These are phyloP conservation scores for Dynastes hyllus DNA, from an alignment of 2,888 invertebrate genomes.

Conservation along the genomic window DNA sequence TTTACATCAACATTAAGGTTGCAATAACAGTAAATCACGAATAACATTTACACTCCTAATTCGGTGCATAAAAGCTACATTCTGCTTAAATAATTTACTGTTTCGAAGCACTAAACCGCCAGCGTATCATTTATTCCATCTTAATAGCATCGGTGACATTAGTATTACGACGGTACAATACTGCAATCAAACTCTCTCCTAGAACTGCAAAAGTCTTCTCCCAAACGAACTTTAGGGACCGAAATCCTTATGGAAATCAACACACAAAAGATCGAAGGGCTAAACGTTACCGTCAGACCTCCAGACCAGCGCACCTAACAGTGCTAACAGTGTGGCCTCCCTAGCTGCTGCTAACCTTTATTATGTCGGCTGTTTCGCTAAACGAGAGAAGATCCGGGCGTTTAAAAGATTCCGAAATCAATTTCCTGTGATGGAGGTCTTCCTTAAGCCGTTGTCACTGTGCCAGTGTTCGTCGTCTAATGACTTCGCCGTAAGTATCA, in stretches of 20 bases:
- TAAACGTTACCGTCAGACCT: background rate
- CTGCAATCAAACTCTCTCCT: constrained; percentile 2
- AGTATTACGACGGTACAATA: constrained; percentile 19
- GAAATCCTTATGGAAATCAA: constrained; percentile 39
- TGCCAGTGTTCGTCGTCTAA: constrained; percentile 11
- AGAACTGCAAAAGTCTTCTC: constrained; percentile 6
- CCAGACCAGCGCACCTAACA: background rate
- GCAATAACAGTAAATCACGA: no score
- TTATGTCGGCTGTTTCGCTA: constrained; percentile 1
- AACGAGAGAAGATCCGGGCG: background rate
- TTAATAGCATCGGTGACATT: constrained; percentile 32
- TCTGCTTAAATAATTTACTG: no score
- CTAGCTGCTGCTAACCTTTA: constrained; percentile 27
- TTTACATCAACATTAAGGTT: no score
- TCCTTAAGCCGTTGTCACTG: constrained; percentile 36
- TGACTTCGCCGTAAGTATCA: constrained; percentile 31
- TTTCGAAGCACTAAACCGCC: constrained; percentile 5
- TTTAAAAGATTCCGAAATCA: constrained; percentile 44
- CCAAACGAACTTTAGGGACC: constrained; percentile 11
- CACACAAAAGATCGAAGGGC: background rate
- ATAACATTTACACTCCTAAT: background rate
- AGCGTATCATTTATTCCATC: constrained; percentile 2
- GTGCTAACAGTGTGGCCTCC: background rate
- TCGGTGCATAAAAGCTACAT: background rate
- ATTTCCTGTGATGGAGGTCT: constrained; percentile 41